Evolutionary conservation across 1,140 invertebrate species (phyloP).

Genomic region (Grapholita molesta): DNA sequence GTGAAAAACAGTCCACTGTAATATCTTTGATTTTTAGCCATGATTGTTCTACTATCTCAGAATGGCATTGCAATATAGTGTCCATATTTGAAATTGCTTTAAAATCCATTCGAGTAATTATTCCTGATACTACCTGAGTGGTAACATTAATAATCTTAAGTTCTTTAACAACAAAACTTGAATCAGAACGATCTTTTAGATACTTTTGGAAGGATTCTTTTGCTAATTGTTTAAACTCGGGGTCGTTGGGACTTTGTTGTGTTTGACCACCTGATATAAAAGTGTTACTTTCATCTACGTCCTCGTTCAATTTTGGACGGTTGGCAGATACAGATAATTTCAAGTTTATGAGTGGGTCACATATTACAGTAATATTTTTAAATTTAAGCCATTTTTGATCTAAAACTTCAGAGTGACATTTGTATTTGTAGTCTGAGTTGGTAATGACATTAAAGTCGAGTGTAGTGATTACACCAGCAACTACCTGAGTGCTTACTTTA

Average conservation of each 20-base stretch:
- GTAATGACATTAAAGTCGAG: not conserved
- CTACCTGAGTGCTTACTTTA: conserved; percentile 21
- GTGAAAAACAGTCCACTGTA: not conserved
- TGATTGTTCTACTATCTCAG: not conserved
- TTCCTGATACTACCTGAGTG: conserved; percentile 23
- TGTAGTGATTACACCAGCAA: no score
- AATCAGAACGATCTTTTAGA: not conserved
- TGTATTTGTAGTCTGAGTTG: not conserved
- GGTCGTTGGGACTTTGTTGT: conserved; percentile 17
- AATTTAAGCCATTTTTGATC: no score
- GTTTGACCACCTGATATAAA: not conserved
- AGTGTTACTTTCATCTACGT: no score
- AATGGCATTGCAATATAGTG: not conserved
- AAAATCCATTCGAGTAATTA: not conserved
- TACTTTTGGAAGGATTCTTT: not conserved
- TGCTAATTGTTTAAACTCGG: conserved; percentile 27
- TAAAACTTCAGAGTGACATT: not conserved
- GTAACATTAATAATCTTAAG: not conserved
- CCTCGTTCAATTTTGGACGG: no score
- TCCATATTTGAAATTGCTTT: not conserved
- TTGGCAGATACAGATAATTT: no score
- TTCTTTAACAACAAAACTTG: not conserved
- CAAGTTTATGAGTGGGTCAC: no score
- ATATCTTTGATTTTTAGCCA: not conserved
- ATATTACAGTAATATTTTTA: no score